Percentiles rank a stretch among this genome's conserved stretches.
phyloP scores from a whole-genome alignment of 2,113 vertebrate genomes.

The Gobiocypris rarus region DNA sequence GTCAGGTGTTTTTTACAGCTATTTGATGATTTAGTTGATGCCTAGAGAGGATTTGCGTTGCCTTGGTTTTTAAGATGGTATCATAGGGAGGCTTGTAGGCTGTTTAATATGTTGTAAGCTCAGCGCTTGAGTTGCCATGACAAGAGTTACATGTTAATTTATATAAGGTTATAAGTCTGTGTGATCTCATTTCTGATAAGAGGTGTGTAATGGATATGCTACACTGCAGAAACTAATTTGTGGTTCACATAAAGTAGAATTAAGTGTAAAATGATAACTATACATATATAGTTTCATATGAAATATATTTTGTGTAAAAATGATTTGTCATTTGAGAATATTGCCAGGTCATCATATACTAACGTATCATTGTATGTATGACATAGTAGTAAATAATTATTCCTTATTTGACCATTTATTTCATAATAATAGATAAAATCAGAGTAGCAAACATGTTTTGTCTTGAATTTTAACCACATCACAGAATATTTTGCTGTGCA shows the following conservation, averaged over 20 bases:
- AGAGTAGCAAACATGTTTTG: background rate
- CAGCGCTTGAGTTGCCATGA: slow-evolving; percentile 36
- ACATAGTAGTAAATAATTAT: background rate
- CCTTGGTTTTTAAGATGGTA: slow-evolving; percentile 72
- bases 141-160: slow-evolving; percentile 48
- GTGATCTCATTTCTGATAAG: background rate
- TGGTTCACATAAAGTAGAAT: background rate
- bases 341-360: background rate
- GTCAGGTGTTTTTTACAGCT: slow-evolving; percentile 27
- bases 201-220: slow-evolving; percentile 2
- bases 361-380: background rate
- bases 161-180: slow-evolving; percentile 12
- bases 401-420: background rate
- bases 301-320: background rate
- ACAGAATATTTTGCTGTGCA: background rate
- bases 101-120: slow-evolving; percentile 56
- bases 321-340: background rate
- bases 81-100: slow-evolving; percentile 56
- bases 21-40: slow-evolving; percentile 48
- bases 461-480: background rate
- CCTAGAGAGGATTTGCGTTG: slow-evolving; percentile 63
- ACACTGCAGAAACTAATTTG: background rate
- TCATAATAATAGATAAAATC: background rate
- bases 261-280: background rate
- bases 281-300: background rate